phyloP scores from a whole-genome alignment of 2,888 invertebrate species.

The Plemyria rubiginata region DNA sequence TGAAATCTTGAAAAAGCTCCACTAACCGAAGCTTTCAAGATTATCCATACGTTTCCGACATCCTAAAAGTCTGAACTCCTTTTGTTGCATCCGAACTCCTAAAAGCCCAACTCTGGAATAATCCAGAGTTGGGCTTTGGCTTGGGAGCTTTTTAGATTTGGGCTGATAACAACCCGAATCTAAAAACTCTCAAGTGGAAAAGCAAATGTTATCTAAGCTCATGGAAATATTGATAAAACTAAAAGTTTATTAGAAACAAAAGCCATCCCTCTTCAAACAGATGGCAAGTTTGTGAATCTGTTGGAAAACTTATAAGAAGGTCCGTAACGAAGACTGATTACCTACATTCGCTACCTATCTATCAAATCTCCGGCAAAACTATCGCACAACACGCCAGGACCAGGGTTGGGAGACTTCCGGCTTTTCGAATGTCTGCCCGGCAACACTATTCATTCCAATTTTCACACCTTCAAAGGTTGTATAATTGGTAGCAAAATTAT shows the following conservation, averaged over 20 bases:
- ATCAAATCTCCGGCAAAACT: constrained; percentile 32
- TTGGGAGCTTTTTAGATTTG: too few relatives aligned
- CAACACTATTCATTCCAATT: neutral
- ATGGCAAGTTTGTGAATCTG: constrained; percentile 34
- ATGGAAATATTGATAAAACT: constrained; percentile 21
- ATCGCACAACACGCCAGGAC: constrained; percentile 22
- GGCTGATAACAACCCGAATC: constrained; percentile 7
- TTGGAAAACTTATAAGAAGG: constrained; percentile 33
- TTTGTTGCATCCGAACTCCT: constrained; percentile 1
- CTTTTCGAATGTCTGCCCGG: neutral
- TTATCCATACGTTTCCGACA: neutral
- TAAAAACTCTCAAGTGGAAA: neutral
- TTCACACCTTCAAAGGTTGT: too few relatives aligned
- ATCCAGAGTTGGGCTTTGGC: too few relatives aligned
- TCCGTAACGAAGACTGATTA: constrained; percentile 39
- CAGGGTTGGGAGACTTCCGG: constrained; percentile 14
- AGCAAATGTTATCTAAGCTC: neutral
- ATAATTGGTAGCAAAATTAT: too few relatives aligned
- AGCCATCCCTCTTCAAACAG: constrained; percentile 33
- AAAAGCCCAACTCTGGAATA: neutral
- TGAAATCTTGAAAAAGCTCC: neutral
- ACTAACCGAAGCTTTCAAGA: neutral
- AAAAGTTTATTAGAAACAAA: constrained; percentile 14
- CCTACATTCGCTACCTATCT: constrained; percentile 31
- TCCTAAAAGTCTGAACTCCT: neutral